A percentile compares a stretch with the other conserved stretches of the same genome.
Conservation (phyloP, 2,113 vertebrate species). For the Siniperca knerii region DNA sequence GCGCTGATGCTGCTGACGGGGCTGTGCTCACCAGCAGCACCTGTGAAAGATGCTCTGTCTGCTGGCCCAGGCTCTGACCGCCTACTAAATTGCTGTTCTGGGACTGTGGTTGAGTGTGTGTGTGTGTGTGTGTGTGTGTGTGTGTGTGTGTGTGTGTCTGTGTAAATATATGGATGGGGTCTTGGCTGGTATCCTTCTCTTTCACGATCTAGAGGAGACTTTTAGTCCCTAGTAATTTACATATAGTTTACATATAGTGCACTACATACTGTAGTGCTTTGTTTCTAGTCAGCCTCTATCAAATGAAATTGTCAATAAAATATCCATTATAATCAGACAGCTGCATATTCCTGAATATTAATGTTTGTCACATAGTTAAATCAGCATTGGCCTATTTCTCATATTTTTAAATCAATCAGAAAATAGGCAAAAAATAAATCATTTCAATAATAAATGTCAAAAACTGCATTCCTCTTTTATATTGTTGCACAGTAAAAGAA, state of each 20-base stretch:
- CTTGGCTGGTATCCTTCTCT: conserved; percentile 9
- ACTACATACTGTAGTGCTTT: neutral
- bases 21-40: conserved; percentile 30
- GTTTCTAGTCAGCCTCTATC: neutral
- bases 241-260: neutral
- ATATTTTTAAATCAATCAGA: neutral
- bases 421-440: neutral
- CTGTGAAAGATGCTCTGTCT: conserved; percentile 52
- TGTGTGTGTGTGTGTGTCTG: conserved; percentile 3
- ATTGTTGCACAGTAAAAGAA: neutral
- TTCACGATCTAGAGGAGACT: conserved; percentile 33
- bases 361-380: neutral
- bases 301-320: neutral
- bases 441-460: neutral
- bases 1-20: conserved; percentile 28
- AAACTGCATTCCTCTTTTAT: neutral
- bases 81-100: conserved; percentile 19
- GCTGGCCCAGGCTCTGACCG: neutral
- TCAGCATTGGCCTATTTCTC: neutral
- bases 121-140: neutral
- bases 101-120: neutral
- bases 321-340: neutral
- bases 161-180: neutral
- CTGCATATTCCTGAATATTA: neutral
- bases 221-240: neutral